These are phyloP conservation scores for Dione juno DNA, from an alignment of 2,888 invertebrate species.

Conservation along the genomic window DNA sequence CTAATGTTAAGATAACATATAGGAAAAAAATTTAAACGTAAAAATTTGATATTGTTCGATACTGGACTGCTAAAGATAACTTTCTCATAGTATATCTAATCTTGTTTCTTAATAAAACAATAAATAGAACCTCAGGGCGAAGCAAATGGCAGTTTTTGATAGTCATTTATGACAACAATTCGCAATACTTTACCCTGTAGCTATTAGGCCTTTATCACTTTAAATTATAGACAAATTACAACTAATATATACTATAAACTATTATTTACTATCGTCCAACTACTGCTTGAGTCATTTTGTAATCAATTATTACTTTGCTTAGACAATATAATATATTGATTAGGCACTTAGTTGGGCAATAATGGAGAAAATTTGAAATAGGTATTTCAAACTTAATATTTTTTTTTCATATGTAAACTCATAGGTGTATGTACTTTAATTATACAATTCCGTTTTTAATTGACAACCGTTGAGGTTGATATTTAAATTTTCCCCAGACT, in stretches of 20 bases:
- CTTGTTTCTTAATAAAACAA: neutral
- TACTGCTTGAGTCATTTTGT: neutral
- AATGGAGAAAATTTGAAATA: no score
- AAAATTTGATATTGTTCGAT: neutral
- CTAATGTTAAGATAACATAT: neutral
- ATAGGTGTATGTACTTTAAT: no score
- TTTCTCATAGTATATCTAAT: neutral
- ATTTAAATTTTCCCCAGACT: no score
- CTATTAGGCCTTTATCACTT: conserved; percentile 7
- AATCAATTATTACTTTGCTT: neutral
- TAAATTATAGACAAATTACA: conserved; percentile 4
- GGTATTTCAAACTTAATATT: no score
- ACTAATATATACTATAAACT: neutral
- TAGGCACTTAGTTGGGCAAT: no score
- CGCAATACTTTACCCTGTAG: neutral
- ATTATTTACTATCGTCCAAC: neutral
- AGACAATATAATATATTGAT: no score
- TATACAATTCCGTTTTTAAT: no score
- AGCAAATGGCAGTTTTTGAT: conserved; percentile 14
- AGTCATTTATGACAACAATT: neutral
- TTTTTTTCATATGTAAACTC: no score
- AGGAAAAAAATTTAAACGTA: neutral
- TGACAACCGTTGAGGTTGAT: no score
- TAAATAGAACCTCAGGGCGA: neutral
- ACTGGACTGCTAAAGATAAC: neutral